These are phyloP conservation scores for Smithornis capensis DNA, from an alignment of 2,113 vertebrate species.

Conservation along the genomic window DNA sequence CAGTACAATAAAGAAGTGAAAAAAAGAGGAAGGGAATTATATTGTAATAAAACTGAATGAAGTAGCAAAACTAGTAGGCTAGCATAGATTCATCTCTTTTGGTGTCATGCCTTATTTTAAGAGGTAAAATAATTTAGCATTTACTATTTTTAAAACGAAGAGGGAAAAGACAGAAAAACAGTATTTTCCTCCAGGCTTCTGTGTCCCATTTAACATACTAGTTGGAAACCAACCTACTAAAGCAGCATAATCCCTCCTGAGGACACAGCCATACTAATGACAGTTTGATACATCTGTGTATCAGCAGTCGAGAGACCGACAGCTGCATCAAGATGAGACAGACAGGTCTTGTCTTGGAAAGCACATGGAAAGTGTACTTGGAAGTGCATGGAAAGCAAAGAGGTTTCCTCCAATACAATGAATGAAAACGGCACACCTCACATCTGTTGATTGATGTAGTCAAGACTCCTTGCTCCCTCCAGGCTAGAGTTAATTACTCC, in stretches of 20 bases:
- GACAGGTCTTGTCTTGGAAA: no score
- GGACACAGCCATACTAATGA: neutral
- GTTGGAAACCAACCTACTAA: neutral
- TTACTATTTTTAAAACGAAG: neutral
- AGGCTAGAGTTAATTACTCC: slow-evolving; percentile 10
- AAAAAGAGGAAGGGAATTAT: neutral
- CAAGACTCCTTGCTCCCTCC: neutral
- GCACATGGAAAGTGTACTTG: no score
- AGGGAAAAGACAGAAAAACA: neutral
- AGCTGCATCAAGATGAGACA: neutral
- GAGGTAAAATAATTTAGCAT: neutral
- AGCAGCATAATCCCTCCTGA: neutral
- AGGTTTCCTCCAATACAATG: neutral
- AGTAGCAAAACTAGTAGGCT: neutral
- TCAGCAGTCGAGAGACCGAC: neutral
- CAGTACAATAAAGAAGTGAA: neutral
- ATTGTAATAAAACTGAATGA: neutral
- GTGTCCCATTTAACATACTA: neutral
- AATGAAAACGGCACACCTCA: neutral
- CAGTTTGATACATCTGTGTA: fast-evolving
- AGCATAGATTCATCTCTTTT: neutral
- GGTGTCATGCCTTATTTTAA: neutral
- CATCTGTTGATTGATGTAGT: neutral
- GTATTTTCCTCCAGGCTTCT: neutral
- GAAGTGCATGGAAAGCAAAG: neutral